Base-by-base conservation (phyloP, 2,113 vertebrate species). In the Scomber colias region DNA sequence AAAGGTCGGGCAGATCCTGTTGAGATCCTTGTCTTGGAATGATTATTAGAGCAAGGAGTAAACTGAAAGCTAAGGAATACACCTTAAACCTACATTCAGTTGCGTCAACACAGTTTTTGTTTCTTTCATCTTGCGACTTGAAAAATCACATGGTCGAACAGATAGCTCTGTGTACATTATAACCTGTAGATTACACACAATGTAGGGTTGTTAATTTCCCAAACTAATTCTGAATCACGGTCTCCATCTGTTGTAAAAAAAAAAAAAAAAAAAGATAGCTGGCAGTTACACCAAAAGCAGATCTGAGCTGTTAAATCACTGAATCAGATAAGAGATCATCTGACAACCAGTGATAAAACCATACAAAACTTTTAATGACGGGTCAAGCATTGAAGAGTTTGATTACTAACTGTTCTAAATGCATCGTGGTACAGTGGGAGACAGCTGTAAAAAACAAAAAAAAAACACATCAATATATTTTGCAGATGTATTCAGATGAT, bases 21-120 rank as follows among this genome's bases (percentile, higher is more conserved):
- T 1, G 0, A 66, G 90, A 90, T 85, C 91, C 1, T 91, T 92
- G 92, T 93, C 92, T 69, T 51, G 35, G 13, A 56, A 27, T 24
- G 44, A 83, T 57, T 84, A 69, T 19, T 35, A 44, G 19, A 78
- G 31, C 30, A 66, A 83, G 2, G 1, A 57, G 5, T 4, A 61
- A 65, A 49, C n/a, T 21, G 55, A 51, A 64, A 77, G 61, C 45
- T 46, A 53, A 60, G 5, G 40, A 50, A 13, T 59, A 15, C 8
- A 60, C 17, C 27, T 60, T 11, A 78, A 71, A 86, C 78, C n/a
- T 66, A 71, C 79, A 79, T 83, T 88, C 82, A 88, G 56, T 82
- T 63, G 60, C 59, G 45, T 87, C 73, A 78, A 19, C 17, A 63
- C 14, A 9, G 21, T 27, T 27, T 27, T 27, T 44, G 13, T 15